phyloP scores from a whole-genome alignment of 2,113 vertebrate species.

The Glaucomys volans region DNA sequence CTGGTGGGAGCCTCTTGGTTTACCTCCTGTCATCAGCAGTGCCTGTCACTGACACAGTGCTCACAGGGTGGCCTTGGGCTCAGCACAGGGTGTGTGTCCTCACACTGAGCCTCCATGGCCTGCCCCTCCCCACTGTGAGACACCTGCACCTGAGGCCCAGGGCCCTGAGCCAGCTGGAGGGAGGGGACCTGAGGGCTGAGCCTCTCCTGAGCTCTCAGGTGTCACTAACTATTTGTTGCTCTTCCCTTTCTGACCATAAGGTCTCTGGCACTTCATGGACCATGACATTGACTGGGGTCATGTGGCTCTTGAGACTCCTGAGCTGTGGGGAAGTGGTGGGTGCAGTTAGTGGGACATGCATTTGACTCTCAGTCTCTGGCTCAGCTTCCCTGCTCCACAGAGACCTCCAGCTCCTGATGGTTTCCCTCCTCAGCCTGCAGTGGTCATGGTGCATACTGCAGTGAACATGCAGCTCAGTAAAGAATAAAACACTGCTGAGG shows the following conservation, averaged over 20 bases:
- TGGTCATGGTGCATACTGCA: background rate
- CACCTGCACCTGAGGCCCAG: background rate
- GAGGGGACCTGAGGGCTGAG: too few species aligned
- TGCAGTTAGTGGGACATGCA: background rate
- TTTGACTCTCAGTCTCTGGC: background rate
- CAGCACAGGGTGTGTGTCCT: rapidly evolving
- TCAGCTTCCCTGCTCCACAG: background rate
- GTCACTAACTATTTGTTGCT: too few species aligned
- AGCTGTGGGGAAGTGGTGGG: background rate
- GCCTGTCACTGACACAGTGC: background rate
- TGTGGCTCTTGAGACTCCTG: background rate
- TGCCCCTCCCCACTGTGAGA: background rate
- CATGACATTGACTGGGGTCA: background rate
- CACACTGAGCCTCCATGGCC: background rate
- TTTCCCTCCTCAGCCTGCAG: background rate
- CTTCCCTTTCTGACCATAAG: background rate
- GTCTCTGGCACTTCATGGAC: background rate
- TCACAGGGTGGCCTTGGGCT: background rate
- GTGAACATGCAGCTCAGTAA: background rate
- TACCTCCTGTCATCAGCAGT: rapidly evolving
- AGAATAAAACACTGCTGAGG: too few species aligned
- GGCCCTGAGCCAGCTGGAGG: background rate
- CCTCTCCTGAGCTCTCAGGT: too few species aligned
- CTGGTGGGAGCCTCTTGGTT: rapidly evolving
- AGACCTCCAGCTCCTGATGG: background rate